Evolutionary conservation across 2,113 vertebrate genomes (phyloP).

Genomic region (Mormyrus lacerda): DNA sequence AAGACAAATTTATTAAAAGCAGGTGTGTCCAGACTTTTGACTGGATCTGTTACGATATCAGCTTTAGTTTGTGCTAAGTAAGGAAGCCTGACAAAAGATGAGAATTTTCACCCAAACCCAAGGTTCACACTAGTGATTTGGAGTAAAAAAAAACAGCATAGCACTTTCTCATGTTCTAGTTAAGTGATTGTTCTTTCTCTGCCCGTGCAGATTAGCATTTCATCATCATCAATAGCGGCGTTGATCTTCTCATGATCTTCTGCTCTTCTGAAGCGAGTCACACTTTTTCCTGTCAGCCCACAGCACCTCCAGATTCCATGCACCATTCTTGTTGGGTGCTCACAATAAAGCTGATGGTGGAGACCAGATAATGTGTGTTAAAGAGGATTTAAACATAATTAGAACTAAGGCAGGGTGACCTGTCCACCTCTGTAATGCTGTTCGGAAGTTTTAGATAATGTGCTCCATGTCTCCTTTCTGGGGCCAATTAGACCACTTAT

Average conservation of each 20-base stretch:
- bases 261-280: not conserved
- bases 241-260: not conserved
- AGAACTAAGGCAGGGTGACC: not conserved
- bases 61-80: not conserved
- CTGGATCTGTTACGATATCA: not conserved
- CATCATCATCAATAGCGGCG: not conserved
- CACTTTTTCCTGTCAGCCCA: not conserved
- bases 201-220: not conserved
- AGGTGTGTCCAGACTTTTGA: too few relatives aligned
- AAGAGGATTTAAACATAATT: slow-evolving; percentile 8
- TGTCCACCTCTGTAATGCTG: not conserved
- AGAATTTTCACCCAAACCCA: not conserved
- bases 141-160: not conserved
- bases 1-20: not conserved
- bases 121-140: not conserved
- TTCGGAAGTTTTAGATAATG: not conserved
- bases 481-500: not conserved
- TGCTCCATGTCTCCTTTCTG: not conserved
- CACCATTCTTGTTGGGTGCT: not conserved
- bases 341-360: not conserved
- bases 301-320: not conserved
- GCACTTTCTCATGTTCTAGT: not conserved
- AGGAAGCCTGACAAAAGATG: not conserved
- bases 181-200: not conserved
- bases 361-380: not conserved